These are phyloP conservation scores for Trinectes maculatus DNA, from an alignment of 2,113 vertebrate species.

Conservation along the genomic window DNA sequence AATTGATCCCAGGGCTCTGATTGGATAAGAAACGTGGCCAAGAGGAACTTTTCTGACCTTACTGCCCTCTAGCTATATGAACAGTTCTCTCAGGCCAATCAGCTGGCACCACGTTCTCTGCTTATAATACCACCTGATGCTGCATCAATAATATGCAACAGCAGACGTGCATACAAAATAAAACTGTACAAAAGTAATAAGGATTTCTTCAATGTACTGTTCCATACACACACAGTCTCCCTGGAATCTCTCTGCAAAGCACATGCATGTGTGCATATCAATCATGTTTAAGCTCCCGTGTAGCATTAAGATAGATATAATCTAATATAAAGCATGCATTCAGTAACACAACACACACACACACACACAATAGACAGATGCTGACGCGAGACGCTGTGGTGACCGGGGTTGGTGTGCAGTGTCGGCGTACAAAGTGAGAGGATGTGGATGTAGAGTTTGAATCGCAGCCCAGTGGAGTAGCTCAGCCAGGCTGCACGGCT, in stretches of 20 bases:
- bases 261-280: slow-evolving; percentile 16
- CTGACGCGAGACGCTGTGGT: slow-evolving; percentile 35
- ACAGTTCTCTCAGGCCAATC: too few species aligned
- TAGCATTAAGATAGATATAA: neutral
- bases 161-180: slow-evolving; percentile 18
- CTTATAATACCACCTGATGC: neutral
- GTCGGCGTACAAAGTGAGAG: slow-evolving; percentile 55
- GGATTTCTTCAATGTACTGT: neutral
- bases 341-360: slow-evolving; percentile 9
- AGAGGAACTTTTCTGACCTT: slow-evolving; percentile 15
- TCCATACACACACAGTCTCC: too few species aligned
- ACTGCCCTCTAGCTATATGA: too few species aligned
- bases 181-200: slow-evolving; percentile 28
- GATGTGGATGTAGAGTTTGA: slow-evolving; percentile 62
- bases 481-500: slow-evolving; percentile 22
- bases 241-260: too few species aligned
- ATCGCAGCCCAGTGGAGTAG: slow-evolving; percentile 54
- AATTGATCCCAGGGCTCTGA: slow-evolving; percentile 24
- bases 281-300: slow-evolving; percentile 2
- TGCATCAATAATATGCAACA: neutral
- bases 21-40: slow-evolving; percentile 9
- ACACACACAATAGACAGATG: slow-evolving; percentile 12
- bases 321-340: neutral
- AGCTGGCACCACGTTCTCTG: neutral
- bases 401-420: slow-evolving; percentile 52